Percentiles rank a stretch among this genome's conserved stretches.
Evolutionary conservation across 1,140 invertebrate species (phyloP).

Genomic region (Cepaea nemoralis): DNA sequence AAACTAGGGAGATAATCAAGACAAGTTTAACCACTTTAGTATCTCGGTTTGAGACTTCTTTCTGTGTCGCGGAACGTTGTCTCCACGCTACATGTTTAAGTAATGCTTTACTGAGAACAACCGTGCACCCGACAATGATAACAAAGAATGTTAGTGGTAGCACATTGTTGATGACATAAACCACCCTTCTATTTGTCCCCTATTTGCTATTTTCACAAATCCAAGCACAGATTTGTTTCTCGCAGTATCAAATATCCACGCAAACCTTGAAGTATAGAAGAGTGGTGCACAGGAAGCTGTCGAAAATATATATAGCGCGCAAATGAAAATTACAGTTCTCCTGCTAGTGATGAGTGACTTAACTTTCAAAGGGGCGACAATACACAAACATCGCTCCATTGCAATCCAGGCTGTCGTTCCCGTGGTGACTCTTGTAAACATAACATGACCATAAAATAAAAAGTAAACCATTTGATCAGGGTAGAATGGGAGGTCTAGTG

Average conservation of each 20-base stretch:
- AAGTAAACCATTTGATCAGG: neutral
- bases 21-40: neutral
- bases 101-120: neutral
- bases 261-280: neutral
- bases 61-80: neutral
- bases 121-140: neutral
- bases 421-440: neutral
- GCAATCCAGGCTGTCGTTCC: neutral
- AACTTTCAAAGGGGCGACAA: neutral
- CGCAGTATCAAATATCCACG: constrained; percentile 8
- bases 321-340: neutral
- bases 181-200: neutral
- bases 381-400: neutral
- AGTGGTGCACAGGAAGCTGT: neutral
- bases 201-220: neutral
- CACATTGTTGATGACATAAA: neutral
- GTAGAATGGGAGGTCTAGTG: neutral
- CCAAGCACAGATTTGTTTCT: constrained; percentile 1
- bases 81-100: neutral
- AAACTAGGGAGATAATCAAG: neutral
- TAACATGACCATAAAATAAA: neutral
- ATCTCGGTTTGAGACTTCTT: neutral
- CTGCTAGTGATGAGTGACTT: neutral
- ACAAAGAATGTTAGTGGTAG: neutral
- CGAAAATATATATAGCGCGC: neutral